phyloP scores from a whole-genome alignment of 2,113 vertebrate genomes.

The Apus apus region DNA sequence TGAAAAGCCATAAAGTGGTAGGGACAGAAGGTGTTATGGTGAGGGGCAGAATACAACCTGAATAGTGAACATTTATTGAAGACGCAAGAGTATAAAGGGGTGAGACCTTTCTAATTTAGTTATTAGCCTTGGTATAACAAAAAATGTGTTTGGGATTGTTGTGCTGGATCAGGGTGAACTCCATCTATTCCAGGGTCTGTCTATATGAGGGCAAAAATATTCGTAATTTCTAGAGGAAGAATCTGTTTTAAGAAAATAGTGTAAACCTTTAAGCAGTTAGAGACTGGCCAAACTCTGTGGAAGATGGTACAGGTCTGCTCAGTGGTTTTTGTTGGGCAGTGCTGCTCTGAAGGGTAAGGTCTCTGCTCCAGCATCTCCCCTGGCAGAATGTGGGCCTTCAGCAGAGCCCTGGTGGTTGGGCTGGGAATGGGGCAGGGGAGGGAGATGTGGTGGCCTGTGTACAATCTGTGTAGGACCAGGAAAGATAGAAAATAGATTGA shows the following conservation, averaged over 20 bases:
- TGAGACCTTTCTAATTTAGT: not conserved
- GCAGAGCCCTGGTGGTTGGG: not conserved
- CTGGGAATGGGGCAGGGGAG: not conserved
- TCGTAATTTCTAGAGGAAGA: not conserved
- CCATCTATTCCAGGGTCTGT: not conserved
- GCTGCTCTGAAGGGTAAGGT: not conserved
- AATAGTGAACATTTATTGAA: not conserved
- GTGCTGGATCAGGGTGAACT: not conserved
- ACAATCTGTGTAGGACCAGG: not conserved
- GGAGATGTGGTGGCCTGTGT: not conserved
- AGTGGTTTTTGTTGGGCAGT: not conserved
- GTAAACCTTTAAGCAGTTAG: not conserved
- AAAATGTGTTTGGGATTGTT: not conserved
- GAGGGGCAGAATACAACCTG: not conserved
- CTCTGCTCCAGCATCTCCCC: not conserved
- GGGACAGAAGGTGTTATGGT: not conserved
- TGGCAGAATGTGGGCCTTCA: not conserved
- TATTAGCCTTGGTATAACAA: not conserved
- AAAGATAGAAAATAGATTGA: not conserved
- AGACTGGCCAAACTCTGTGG: not conserved
- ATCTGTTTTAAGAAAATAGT: not conserved
- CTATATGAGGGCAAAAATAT: not conserved
- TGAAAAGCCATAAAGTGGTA: not conserved
- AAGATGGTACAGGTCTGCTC: not conserved
- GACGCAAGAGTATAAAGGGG: not conserved